Base-by-base conservation (phyloP, 2,888 invertebrate genomes). In the Calliopum simillimum region DNA sequence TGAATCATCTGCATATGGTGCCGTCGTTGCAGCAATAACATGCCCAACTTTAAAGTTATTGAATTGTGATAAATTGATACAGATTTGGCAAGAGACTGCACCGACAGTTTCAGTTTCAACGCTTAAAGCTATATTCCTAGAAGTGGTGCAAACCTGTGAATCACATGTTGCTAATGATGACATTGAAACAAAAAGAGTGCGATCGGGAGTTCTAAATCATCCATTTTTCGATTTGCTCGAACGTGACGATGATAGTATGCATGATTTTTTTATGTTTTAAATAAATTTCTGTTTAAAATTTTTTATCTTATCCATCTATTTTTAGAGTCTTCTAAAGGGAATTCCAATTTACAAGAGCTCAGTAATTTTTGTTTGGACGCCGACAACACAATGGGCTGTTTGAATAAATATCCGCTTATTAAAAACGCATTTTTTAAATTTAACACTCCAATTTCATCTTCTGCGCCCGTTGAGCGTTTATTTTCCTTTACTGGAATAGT, bases 11-110 rank as follows among this genome's bases (percentile, higher is more conserved):
- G 68, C 67, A 46, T 23, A 70, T 61, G 72, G 68, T 67, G 74
- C 70, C 25, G 56, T 74, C 33, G 66, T 72, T 13, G 74, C 72
- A 19, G 68, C 70, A 41, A 70, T 73, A 43, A 56, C 70, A 25
- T 71, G 64, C 47, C 73, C 71, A 47, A 41, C 59, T 47, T 49
- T 70, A 33, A 72, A 73, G 55, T 66, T 69, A 12, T 33, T 46
- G n/a, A 62, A 41, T 43, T 16, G n/a, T 16, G 23, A 14, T 14
- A 21, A 23, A 21, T n/a, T 58, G 58, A 4, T 49, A 16, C 49
- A 49, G 12, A 49, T 16, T 16, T n/a, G 49, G 49, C n/a, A 49
- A 19, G 49, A 49, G n/a, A 21, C 19, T 33, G 33, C 33, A 33
- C 33, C 33, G 8, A 33, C 33, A 8, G 5, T 5, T 33, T 33